phyloP scores from a whole-genome alignment of 2,888 invertebrate species.

The Eurois occulta region DNA sequence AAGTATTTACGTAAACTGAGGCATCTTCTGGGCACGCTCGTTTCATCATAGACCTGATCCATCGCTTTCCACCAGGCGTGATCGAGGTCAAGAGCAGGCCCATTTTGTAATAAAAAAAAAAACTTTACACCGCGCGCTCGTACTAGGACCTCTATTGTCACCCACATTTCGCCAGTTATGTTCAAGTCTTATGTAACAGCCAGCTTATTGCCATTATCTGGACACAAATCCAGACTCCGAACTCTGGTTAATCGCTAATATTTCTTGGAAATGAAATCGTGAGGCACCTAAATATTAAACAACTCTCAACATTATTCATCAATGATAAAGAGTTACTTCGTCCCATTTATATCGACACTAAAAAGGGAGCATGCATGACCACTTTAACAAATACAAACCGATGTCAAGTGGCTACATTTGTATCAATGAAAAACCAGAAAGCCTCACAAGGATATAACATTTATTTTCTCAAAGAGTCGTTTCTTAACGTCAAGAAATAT shows the following conservation, averaged over 20 bases:
- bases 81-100: no score
- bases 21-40: no score
- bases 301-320: neutral
- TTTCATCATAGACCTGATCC: no score
- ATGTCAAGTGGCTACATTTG: constrained; percentile 46
- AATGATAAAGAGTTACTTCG: neutral
- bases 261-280: neutral
- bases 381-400: constrained; percentile 38
- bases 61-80: no score
- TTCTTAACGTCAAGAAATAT: constrained; percentile 56
- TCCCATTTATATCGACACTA: neutral
- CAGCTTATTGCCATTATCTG: neutral
- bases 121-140: no score
- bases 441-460: constrained; percentile 29
- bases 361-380: neutral
- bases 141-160: neutral
- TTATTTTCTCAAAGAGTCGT: constrained; percentile 39
- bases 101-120: no score
- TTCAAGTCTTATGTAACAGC: neutral
- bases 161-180: neutral
- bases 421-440: constrained; percentile 53
- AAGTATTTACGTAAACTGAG: no score
- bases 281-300: neutral
- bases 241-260: neutral
- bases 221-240: neutral